These are phyloP conservation scores for Alloscopus bannaensis DNA, from an alignment of 2,888 invertebrate genomes.

Conservation along the genomic window DNA sequence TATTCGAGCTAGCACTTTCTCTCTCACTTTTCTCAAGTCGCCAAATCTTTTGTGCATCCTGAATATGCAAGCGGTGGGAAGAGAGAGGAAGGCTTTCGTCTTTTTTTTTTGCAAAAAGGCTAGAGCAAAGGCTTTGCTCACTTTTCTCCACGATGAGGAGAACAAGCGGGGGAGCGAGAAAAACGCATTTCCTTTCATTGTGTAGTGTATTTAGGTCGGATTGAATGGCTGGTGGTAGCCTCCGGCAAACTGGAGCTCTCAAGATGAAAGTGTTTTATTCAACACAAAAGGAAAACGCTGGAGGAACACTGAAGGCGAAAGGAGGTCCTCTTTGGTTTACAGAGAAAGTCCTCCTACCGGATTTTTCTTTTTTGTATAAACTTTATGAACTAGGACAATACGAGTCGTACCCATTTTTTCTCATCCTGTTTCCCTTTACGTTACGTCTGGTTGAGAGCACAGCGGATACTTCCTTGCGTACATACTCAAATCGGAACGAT, in stretches of 20 bases:
- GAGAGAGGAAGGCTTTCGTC: neutral
- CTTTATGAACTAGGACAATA: neutral
- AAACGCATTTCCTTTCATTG: neutral
- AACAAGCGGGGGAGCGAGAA: neutral
- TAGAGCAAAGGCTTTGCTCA: no score
- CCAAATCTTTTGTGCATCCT: neutral
- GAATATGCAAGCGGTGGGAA: neutral
- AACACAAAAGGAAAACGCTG: constrained; percentile 4
- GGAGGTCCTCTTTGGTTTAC: neutral
- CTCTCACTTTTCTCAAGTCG: neutral
- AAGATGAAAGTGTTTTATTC: neutral
- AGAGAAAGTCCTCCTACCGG: neutral
- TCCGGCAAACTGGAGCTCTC: neutral
- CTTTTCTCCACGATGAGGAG: neutral
- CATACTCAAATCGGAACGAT: no score
- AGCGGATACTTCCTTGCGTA: no score
- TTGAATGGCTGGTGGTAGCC: neutral
- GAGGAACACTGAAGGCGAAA: neutral
- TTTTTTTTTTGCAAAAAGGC: no score
- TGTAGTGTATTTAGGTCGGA: neutral
- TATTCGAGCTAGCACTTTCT: neutral
- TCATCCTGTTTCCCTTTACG: neutral
- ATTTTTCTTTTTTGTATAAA: neutral
- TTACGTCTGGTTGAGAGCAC: no score
- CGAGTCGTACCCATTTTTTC: neutral